Base-by-base conservation (phyloP, 2,113 vertebrate genomes). In the Saccopteryx bilineata region DNA sequence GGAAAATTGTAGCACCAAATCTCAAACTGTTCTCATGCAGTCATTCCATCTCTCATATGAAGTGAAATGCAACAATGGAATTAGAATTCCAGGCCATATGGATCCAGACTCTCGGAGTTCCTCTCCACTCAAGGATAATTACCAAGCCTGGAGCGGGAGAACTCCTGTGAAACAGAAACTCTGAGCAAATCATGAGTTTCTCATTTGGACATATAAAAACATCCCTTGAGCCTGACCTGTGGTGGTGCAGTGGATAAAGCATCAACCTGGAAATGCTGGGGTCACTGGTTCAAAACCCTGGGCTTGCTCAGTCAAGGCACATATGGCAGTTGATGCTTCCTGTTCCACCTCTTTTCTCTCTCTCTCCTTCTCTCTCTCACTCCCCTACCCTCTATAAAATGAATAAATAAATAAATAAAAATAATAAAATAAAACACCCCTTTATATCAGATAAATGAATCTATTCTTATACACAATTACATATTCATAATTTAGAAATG, bases 401-500 rank as follows among this genome's bases (percentile, higher is more conserved):
- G 39, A 39, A 39, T 39, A 39, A 39, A 39, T 39, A 39, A 39
- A 39, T 39, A 39, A 39, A 39, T 39, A 39, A 39, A 39, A 39
- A 39, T 39, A 39, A 39, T 39, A 39, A 39, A 39, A 39, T 39
- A 93, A 87, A 89, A 23, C 23, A 72, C 4, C 1, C 11, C 7
- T 72, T 96, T 18, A 5, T 7, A 39, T 19, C 56, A 65, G 19
- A 56, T 91, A 92, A 93, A 72, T 33, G 4, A 19, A 66, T 5
- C 28, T 11, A 58, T 19, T 46, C 13, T 60, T 48, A 79, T 56
- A 90, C 39, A 71, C 12, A 79, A 46, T 46, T 23, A 24, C n/a
- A 79, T 87, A 65, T 17, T 86, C 17, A 52, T n/a, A 68, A 93
- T 46, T 79, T 78, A 50, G 14, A 93, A 86, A 91, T 71, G 10